Base-by-base conservation (phyloP, 2,113 vertebrate genomes). In the Eolophus roseicapilla region DNA sequence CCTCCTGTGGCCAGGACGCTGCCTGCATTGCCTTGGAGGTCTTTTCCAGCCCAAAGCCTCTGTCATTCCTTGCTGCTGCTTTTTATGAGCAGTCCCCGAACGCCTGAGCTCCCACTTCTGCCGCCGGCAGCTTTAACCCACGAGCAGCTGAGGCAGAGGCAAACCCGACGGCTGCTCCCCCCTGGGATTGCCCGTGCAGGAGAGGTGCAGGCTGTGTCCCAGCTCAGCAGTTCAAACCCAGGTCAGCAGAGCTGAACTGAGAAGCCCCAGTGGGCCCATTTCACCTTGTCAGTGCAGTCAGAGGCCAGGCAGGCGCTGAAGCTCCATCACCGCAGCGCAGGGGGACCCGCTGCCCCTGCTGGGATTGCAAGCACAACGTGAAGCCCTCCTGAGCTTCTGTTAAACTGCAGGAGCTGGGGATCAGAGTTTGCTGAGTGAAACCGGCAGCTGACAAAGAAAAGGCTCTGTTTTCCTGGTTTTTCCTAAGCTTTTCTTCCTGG, bases 181-280 rank as follows among this genome's bases (percentile, higher is more conserved):
- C 20, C 57, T 15, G 57, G 57, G 20, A 3, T 0, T 0, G 68
- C 69, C 68, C 2, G 0, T 3, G 5, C 17, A 5, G 15, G 31
- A 12, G 19, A 15, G 43, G 18, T 1, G 71, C 87, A 1, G 79
- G 21, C 76, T 1, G 60, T 8, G 27, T 11, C 3, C 39, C 60
- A 59, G 68, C 83, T 64, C 50, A 24, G 62, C 69, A 2, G 74
- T 57, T 90, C 95, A 73, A 18, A 60, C 2, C 62, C 92, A 18
- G 88, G 82, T 55, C 91, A 83, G 28, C 7, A 6, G 69, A 43
- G 52, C 20, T 13, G 15, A 41, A 29, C 0, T 0, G 44, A 11
- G 44, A 2, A 29, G 23, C 50, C 80, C 93, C 91, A 1, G 74
- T 0, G 91, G 88, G 52, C 7, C 73, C 73, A 1, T 0, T 3